Evolutionary conservation across 2,113 vertebrate genomes (phyloP).

Genomic region (Anhinga rufa): DNA sequence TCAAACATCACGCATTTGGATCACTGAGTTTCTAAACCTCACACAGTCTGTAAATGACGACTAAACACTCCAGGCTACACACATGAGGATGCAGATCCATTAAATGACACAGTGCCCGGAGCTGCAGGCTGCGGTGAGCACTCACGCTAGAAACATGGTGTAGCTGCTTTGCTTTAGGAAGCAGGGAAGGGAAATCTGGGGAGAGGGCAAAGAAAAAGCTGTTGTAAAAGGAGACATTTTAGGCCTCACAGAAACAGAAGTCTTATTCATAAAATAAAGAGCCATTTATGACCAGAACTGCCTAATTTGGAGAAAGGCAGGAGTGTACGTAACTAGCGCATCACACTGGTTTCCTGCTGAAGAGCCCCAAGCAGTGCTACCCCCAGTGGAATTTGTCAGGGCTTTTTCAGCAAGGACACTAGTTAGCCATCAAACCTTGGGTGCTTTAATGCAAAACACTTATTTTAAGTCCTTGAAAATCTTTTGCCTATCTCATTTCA

Average conservation of each 20-base stretch:
- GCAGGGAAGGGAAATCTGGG: not conserved
- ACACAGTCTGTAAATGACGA: not conserved
- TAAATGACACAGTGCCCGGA: not conserved
- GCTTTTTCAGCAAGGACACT: not conserved
- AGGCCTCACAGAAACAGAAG: not conserved
- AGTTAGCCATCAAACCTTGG: not conserved
- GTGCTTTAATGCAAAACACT: not conserved
- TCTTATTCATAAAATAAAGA: not conserved
- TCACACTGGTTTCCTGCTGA: not conserved
- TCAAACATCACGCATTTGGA: not conserved
- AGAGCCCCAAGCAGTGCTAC: not conserved
- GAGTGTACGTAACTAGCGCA: not conserved
- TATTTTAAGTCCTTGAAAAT: not conserved
- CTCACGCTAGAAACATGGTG: fast-evolving
- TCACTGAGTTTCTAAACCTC: not conserved
- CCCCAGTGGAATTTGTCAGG: not conserved
- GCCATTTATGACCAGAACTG: not conserved
- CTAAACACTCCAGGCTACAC: not conserved
- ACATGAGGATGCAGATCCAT: fast-evolving
- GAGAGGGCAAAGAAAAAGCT: not conserved
- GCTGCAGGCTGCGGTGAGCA: not conserved
- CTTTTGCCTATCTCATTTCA: not conserved
- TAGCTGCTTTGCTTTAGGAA: not conserved
- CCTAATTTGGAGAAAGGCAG: not conserved
- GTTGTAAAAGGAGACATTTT: not conserved